Percentiles rank a stretch among this genome's conserved stretches.
phyloP scores from a whole-genome alignment of 2,888 invertebrate genomes.

The Himalopsyche tibetana region DNA sequence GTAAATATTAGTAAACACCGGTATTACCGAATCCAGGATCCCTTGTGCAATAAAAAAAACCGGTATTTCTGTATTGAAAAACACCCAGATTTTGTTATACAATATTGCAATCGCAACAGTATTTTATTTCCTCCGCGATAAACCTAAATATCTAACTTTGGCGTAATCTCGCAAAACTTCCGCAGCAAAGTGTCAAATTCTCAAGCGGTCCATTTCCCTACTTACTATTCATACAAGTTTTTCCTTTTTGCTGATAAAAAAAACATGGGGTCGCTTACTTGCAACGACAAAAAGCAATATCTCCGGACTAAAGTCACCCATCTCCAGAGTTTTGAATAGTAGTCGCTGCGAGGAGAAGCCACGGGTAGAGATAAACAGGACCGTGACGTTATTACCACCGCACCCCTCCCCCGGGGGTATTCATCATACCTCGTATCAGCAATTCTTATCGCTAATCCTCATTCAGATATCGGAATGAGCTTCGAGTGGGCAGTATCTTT shows the following conservation, averaged over 20 bases:
- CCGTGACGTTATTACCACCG: not conserved
- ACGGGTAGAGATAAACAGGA: slow-evolving; percentile 20
- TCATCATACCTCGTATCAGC: not conserved
- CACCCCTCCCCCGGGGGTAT: not conserved
- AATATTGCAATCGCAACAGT: too few species aligned
- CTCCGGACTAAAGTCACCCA: slow-evolving; percentile 20
- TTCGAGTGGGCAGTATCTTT: too few species aligned
- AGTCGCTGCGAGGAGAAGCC: not conserved
- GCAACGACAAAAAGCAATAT: slow-evolving; percentile 5
- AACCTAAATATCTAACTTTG: too few species aligned
- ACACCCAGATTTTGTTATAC: too few species aligned
- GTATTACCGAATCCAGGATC: too few species aligned
- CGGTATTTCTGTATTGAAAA: too few species aligned
- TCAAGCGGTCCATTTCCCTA: not conserved
- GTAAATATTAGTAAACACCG: too few species aligned
- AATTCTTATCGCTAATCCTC: slow-evolving; percentile 1
- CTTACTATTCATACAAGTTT: slow-evolving; percentile 28
- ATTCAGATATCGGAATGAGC: not conserved
- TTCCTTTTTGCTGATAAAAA: slow-evolving; percentile 13
- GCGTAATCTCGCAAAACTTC: not conserved
- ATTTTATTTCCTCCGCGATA: too few species aligned
- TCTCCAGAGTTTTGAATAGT: slow-evolving; percentile 17
- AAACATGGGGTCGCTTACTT: slow-evolving; percentile 5
- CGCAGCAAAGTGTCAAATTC: not conserved
- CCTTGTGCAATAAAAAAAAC: too few species aligned